Evolutionary conservation across 2,113 vertebrate species (phyloP).

Genomic region (Fregetta grallaria): DNA sequence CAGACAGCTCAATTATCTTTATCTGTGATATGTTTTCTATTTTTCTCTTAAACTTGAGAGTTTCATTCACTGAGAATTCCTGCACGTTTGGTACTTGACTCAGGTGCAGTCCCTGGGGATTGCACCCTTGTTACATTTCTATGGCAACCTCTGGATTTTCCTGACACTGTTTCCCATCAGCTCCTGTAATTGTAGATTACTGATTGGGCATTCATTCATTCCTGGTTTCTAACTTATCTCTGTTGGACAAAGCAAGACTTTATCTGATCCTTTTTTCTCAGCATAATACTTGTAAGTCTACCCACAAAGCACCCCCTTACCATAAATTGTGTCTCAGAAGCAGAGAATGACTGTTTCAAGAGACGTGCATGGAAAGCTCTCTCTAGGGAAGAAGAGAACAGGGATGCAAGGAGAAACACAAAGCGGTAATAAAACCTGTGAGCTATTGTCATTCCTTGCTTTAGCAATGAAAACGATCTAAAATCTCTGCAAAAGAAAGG

Average conservation of each 20-base stretch:
- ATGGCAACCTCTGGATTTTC: constrained; percentile 32
- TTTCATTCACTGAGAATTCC: constrained; percentile 20
- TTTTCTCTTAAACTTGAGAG: constrained; percentile 28
- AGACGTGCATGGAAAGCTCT: background rate
- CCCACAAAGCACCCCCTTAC: background rate
- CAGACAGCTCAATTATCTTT: constrained; percentile 41
- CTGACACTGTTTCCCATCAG: background rate
- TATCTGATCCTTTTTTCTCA: constrained; percentile 47
- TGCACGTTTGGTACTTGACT: background rate
- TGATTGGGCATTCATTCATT: background rate
- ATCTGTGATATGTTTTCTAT: constrained; percentile 17
- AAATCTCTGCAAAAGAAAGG: background rate
- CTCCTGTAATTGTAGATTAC: constrained; percentile 53
- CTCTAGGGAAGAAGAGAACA: background rate
- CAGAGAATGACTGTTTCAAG: constrained; percentile 9
- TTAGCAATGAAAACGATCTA: background rate
- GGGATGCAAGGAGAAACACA: background rate
- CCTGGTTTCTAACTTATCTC: constrained; percentile 26
- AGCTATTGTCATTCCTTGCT: background rate
- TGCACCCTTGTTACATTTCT: constrained; percentile 32
- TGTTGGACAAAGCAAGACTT: constrained; percentile 17
- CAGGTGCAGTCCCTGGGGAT: constrained; percentile 24
- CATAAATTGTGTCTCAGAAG: background rate
- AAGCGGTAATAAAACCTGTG: background rate
- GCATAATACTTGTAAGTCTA: constrained; percentile 20